Evolutionary conservation across 2,113 vertebrate genomes (phyloP).

Genomic region (Leptodactylus fuscus): DNA sequence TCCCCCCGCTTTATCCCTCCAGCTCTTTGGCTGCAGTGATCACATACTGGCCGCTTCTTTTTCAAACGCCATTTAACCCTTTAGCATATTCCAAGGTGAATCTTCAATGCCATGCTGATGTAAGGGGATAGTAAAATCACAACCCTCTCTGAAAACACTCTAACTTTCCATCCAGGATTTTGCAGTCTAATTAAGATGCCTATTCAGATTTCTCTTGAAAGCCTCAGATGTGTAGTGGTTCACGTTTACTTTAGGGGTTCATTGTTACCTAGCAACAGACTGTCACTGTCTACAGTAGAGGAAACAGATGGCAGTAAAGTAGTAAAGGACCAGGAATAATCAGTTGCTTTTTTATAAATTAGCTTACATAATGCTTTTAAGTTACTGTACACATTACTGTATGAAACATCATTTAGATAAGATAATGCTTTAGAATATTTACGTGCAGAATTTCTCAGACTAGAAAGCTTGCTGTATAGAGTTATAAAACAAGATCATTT

Average conservation of each 20-base stretch:
- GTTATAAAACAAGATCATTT: neutral
- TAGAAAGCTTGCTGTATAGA: neutral
- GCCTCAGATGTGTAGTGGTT: neutral
- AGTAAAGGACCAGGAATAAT: constrained; percentile 24
- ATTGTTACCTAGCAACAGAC: constrained; percentile 4
- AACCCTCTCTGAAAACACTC: neutral
- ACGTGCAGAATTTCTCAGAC: neutral
- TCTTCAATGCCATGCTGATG: too few species aligned
- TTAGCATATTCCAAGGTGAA: too few species aligned
- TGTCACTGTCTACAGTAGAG: constrained; percentile 1
- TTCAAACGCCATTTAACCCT: too few species aligned
- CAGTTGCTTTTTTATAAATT: neutral
- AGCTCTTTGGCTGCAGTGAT: too few species aligned
- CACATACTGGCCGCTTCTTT: too few species aligned
- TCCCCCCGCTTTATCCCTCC: too few species aligned
- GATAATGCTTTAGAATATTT: neutral
- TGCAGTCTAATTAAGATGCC: neutral
- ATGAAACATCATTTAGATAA: neutral
- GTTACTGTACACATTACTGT: constrained; percentile 9
- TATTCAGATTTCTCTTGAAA: neutral
- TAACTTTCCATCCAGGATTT: neutral
- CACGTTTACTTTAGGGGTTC: constrained; percentile 13
- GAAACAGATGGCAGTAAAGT: constrained; percentile 1
- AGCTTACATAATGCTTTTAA: constrained; percentile 6
- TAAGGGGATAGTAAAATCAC: neutral